phyloP scores from a whole-genome alignment of 2,888 invertebrate species.

The Hololepta plana region DNA sequence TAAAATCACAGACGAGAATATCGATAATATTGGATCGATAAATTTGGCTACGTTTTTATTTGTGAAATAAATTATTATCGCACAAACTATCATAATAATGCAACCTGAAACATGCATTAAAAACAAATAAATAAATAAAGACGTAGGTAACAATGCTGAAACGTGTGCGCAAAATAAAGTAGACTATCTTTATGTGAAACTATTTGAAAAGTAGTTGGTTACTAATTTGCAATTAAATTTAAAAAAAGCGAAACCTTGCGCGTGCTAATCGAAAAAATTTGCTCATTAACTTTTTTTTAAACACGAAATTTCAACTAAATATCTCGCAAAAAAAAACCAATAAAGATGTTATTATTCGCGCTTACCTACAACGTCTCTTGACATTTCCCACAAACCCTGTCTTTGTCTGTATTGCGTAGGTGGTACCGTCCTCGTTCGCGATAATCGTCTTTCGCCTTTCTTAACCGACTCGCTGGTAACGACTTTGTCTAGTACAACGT shows the following conservation, averaged over 20 bases:
- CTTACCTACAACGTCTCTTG: slow-evolving; percentile 39
- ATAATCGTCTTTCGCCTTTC: slow-evolving; percentile 29
- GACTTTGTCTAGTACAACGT: slow-evolving; percentile 40
- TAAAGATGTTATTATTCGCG: too few relatives aligned
- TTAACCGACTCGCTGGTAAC: slow-evolving; percentile 23
- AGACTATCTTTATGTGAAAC: too few relatives aligned
- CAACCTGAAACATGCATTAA: slow-evolving; percentile 37
- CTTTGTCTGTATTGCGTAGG: slow-evolving; percentile 25
- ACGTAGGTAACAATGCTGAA: too few relatives aligned
- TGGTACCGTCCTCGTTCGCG: slow-evolving; percentile 23
- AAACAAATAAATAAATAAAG: too few relatives aligned
- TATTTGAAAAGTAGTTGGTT: too few relatives aligned
- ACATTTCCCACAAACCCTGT: slow-evolving; percentile 40
- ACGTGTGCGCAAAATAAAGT: too few relatives aligned
- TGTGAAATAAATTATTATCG: slow-evolving; percentile 39
- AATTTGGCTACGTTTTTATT: slow-evolving; percentile 41
- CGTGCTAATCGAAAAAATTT: too few relatives aligned
- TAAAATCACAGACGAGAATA: slow-evolving; percentile 51
- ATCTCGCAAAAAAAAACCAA: too few relatives aligned
- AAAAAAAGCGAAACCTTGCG: too few relatives aligned
- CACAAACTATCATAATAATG: slow-evolving; percentile 53
- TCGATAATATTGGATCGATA: slow-evolving; percentile 56
- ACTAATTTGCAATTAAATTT: too few relatives aligned
- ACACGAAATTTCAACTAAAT: slow-evolving; percentile 3
- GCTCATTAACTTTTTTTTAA: slow-evolving; percentile 1